These are phyloP conservation scores for Chaetura pelagica DNA, from an alignment of 2,113 vertebrate species.

Conservation along the genomic window DNA sequence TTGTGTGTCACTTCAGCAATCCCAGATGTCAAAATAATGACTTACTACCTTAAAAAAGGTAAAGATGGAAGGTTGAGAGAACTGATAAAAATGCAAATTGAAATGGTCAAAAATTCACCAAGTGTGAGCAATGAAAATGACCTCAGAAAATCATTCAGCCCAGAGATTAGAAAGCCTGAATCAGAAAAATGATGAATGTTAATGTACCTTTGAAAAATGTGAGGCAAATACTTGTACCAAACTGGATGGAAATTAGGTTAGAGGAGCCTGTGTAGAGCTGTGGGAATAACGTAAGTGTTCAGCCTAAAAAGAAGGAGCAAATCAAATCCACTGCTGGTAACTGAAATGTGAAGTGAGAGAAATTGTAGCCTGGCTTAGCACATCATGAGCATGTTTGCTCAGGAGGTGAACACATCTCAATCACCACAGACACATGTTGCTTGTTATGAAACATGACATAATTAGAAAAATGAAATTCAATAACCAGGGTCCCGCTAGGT, in stretches of 20 bases:
- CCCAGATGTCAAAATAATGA: background rate
- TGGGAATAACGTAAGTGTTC: background rate
- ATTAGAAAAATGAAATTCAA: background rate
- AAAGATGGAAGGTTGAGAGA: background rate
- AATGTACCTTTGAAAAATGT: background rate
- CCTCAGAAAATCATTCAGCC: background rate
- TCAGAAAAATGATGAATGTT: background rate
- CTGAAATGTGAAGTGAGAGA: background rate
- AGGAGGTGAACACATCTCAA: background rate
- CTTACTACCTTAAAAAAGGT: background rate
- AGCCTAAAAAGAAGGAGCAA: background rate
- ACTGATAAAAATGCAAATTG: background rate
- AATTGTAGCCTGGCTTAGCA: background rate
- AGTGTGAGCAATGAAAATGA: background rate
- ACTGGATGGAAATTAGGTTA: background rate
- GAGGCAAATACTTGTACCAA: background rate
- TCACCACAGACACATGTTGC: background rate
- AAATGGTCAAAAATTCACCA: background rate
- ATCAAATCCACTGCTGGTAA: background rate
- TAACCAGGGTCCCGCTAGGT: background rate
- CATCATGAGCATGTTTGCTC: background rate
- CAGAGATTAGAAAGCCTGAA: background rate
- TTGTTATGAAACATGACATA: background rate
- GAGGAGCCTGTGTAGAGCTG: background rate
- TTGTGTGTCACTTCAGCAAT: background rate